Evolutionary conservation across 2,797 vertebrate species (phyloP).

Genomic region (Phrynocephalus vlangalii): DNA sequence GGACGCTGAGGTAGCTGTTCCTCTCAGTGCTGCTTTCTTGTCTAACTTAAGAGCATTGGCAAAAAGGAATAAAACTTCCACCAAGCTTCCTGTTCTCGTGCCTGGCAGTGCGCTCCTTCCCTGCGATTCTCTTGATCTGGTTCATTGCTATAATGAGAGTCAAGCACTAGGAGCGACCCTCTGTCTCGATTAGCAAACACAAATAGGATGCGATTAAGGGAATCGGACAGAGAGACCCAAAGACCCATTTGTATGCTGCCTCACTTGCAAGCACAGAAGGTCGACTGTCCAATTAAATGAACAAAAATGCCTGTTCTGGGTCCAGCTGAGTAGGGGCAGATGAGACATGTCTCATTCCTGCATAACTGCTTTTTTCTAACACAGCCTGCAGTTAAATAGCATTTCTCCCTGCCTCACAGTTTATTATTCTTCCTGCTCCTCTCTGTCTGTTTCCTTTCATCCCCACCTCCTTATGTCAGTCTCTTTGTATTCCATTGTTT

Average conservation of each 20-base stretch:
- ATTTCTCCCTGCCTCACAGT: slow-evolving; percentile 13
- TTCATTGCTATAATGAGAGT: slow-evolving; percentile 3
- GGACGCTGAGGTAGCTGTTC: not conserved
- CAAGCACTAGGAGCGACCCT: not conserved
- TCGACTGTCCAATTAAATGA: slow-evolving; percentile 24
- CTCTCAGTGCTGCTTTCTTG: accelerated
- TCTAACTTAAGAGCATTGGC: not conserved
- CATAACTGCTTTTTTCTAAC: slow-evolving; percentile 6
- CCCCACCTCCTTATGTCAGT: not conserved
- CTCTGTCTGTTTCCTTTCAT: not conserved
- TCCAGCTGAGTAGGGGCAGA: slow-evolving; percentile 1
- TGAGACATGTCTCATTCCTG: not conserved
- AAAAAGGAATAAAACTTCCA: not conserved
- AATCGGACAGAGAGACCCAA: not conserved
- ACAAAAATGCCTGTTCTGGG: slow-evolving; percentile 16
- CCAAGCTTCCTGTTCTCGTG: not conserved
- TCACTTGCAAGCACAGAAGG: not conserved
- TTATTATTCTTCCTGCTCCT: not conserved
- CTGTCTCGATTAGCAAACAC: slow-evolving; percentile 3
- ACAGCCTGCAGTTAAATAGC: slow-evolving; percentile 3
- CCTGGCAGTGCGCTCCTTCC: not conserved
- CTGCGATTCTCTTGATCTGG: not conserved
- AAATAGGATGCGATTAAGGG: not conserved
- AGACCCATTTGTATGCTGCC: not conserved
- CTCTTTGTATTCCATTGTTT: not conserved